phyloP scores from a whole-genome alignment of 2,888 invertebrate genomes.

The Gisinianus flammeolus region DNA sequence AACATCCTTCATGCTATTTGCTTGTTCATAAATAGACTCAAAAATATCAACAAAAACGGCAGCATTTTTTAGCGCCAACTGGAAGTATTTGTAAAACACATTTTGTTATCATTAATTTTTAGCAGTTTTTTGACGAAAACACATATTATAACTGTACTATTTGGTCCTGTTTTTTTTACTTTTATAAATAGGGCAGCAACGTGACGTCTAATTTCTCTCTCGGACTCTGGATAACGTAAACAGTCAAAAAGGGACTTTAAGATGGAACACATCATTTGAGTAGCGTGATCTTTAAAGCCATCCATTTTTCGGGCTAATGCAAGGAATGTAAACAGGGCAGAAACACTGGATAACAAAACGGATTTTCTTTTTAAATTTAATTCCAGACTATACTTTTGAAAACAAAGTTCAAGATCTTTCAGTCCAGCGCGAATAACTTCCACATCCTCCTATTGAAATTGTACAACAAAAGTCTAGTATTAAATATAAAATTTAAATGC shows the following conservation, averaged over 20 bases:
- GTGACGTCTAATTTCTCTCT: conserved; percentile 52
- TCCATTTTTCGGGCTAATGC: conserved; percentile 45
- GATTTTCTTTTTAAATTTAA: conserved; percentile 51
- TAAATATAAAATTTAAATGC: not conserved
- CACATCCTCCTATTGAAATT: conserved; percentile 49
- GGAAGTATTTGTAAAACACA: conserved; percentile 2
- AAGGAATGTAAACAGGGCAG: conserved; percentile 54
- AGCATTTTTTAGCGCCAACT: conserved; percentile 32
- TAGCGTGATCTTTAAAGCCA: conserved; percentile 43
- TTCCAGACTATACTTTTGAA: conserved; percentile 49
- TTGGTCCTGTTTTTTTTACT: conserved; percentile 36
- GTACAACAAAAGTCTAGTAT: not conserved
- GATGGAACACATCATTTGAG: conserved; percentile 51
- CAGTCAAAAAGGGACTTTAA: conserved; percentile 53
- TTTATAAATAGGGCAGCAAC: conserved; percentile 54
- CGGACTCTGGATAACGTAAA: conserved; percentile 47
- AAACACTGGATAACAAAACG: conserved; percentile 53
- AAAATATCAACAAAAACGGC: conserved; percentile 42
- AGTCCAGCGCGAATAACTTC: conserved; percentile 53
- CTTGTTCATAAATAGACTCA: conserved; percentile 47
- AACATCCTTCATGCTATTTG: conserved; percentile 33
- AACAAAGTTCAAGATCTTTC: conserved; percentile 50
- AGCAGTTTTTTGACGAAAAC: too few species aligned
- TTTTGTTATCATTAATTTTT: not conserved
- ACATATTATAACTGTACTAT: too few species aligned